These are phyloP conservation scores for Marmota flaviventris DNA, from an alignment of 2,113 vertebrate genomes.

Conservation along the genomic window DNA sequence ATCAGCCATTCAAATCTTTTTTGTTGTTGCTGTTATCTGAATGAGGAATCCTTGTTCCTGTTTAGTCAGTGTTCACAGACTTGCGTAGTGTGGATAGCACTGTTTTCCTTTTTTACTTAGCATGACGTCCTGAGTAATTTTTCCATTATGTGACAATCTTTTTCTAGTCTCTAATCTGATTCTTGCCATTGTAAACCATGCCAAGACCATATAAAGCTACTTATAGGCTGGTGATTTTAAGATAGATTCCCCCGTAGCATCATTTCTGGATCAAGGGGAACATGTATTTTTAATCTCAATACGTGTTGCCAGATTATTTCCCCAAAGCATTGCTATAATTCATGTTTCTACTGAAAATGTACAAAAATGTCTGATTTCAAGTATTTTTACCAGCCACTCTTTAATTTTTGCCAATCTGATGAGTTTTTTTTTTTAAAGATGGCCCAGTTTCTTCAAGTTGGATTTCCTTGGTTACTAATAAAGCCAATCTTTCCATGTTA, in stretches of 20 bases:
- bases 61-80: neutral
- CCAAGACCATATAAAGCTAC: neutral
- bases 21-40: no score
- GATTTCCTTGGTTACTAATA: neutral
- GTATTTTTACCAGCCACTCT: neutral
- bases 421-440: neutral
- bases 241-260: neutral
- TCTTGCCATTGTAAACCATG: neutral
- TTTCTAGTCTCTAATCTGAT: neutral
- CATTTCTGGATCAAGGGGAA: neutral
- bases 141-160: neutral
- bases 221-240: neutral
- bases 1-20: neutral
- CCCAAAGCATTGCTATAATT: neutral
- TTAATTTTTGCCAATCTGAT: neutral
- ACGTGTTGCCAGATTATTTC: neutral
- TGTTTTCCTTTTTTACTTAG: neutral
- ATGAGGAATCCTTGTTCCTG: neutral
- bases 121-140: neutral
- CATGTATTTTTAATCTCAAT: neutral
- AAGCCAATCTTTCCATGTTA: neutral
- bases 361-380: neutral
- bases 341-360: neutral
- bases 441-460: neutral
- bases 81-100: neutral